Percentiles rank a stretch among this genome's conserved stretches.
These are phyloP conservation scores for Pogonognathellus flavescens DNA, from an alignment of 1,140 invertebrate species.

Conservation along the genomic window DNA sequence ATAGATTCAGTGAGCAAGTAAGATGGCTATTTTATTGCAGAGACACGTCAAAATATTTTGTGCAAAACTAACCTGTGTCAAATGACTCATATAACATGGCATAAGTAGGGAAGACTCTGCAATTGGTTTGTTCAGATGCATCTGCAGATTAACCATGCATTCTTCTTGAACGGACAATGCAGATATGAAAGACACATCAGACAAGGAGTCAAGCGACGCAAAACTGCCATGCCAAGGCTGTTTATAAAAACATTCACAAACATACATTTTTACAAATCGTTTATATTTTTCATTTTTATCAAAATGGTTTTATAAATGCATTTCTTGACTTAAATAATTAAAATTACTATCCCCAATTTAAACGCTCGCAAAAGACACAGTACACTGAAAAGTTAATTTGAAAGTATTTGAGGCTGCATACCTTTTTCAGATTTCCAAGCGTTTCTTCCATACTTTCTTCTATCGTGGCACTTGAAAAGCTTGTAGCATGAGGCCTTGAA, in stretches of 20 bases:
- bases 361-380: too few species aligned
- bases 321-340: too few species aligned
- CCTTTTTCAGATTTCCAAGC: constrained; percentile 43
- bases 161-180: constrained; percentile 95
- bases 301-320: too few species aligned
- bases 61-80: constrained; percentile 86
- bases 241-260: background rate
- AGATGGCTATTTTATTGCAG: too few species aligned
- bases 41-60: too few species aligned
- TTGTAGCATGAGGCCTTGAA: background rate
- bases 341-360: too few species aligned
- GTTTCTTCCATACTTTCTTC: constrained; percentile 54
- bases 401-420: background rate
- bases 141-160: constrained; percentile 91
- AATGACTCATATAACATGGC: constrained; percentile 93
- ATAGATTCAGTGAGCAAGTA: background rate
- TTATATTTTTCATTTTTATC: too few species aligned
- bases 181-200: constrained; percentile 83
- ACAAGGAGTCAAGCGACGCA: constrained; percentile 63
- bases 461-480: constrained; percentile 33
- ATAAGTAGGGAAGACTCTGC: constrained; percentile 88
- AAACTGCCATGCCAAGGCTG: constrained; percentile 58
- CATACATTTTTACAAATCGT: too few species aligned
- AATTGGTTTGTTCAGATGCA: constrained; percentile 95
- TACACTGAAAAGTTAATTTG: background rate